These are phyloP conservation scores for Polydrusus cervinus DNA, from an alignment of 2,888 invertebrate genomes.

Conservation along the genomic window DNA sequence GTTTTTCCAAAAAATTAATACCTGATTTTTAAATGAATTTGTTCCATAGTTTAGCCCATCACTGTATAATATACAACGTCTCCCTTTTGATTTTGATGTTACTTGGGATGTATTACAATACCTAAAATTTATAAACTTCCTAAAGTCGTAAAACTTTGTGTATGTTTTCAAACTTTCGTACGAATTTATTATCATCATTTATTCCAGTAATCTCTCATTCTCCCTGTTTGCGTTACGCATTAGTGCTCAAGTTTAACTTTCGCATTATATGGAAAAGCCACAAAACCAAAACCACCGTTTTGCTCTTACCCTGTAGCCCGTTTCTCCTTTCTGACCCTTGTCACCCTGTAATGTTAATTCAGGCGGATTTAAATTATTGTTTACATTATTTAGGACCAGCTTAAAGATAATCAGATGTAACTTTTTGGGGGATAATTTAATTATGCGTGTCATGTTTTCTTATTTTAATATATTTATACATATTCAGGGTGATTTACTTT, in stretches of 20 bases:
- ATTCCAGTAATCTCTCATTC: slow-evolving; percentile 36
- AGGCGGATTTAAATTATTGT: slow-evolving; percentile 49
- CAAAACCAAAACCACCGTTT: slow-evolving; percentile 48
- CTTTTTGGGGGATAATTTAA: neutral
- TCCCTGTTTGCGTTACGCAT: slow-evolving; percentile 41
- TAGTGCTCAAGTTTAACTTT: slow-evolving; percentile 46
- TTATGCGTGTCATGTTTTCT: neutral
- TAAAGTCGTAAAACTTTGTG: slow-evolving; percentile 3
- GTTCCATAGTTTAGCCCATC: too few relatives aligned
- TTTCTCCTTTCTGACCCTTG: slow-evolving; percentile 84
- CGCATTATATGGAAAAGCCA: slow-evolving; percentile 51
- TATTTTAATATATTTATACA: too few relatives aligned
- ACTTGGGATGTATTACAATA: neutral
- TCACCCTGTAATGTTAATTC: slow-evolving; percentile 76
- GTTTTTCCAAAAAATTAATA: too few relatives aligned
- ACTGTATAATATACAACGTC: too few relatives aligned
- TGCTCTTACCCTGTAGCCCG: slow-evolving; percentile 82
- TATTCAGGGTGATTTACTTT: neutral
- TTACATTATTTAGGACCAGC: slow-evolving; percentile 4
- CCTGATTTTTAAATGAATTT: too few relatives aligned
- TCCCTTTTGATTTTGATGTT: neutral
- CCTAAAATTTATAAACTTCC: neutral
- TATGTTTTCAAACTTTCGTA: slow-evolving; percentile 3
- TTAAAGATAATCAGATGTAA: neutral
- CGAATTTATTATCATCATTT: slow-evolving; percentile 42